phyloP scores from a whole-genome alignment of 2,888 invertebrate genomes.

The Cosmopolites sordidus region DNA sequence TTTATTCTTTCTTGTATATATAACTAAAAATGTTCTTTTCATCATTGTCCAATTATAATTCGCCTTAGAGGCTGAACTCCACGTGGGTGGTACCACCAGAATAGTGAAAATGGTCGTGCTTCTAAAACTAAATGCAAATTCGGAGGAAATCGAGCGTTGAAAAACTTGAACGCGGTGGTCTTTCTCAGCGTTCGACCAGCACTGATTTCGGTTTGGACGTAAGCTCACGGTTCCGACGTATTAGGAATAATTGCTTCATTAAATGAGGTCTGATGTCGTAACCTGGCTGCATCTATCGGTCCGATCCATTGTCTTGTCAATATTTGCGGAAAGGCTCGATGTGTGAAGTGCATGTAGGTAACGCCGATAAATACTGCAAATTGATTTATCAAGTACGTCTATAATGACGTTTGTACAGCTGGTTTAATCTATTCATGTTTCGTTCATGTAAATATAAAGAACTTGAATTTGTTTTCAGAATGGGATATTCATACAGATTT shows the following conservation, averaged over 20 bases:
- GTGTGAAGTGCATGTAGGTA: background rate
- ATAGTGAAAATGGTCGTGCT: conserved; percentile 27
- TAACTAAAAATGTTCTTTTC: no score
- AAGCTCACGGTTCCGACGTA: background rate
- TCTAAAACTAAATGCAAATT: conserved; percentile 31
- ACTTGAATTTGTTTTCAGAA: no score
- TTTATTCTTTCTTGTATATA: no score
- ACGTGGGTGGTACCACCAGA: conserved; percentile 26
- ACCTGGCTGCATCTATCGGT: no score
- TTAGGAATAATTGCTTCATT: conserved; percentile 19
- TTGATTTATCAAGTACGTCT: no score
- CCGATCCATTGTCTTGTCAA: background rate
- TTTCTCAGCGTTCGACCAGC: background rate
- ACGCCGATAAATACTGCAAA: no score
- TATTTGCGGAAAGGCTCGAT: background rate
- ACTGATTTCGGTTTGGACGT: background rate
- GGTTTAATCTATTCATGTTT: no score
- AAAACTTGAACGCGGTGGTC: background rate
- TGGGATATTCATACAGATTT: no score
- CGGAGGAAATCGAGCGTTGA: conserved; percentile 23
- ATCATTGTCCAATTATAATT: conserved; percentile 19
- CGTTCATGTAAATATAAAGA: no score
- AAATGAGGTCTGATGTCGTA: background rate
- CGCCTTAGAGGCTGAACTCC: conserved; percentile 25
- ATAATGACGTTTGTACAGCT: no score